Base-by-base conservation (phyloP, 2,113 vertebrate genomes). In the Nannospalax galili region DNA sequence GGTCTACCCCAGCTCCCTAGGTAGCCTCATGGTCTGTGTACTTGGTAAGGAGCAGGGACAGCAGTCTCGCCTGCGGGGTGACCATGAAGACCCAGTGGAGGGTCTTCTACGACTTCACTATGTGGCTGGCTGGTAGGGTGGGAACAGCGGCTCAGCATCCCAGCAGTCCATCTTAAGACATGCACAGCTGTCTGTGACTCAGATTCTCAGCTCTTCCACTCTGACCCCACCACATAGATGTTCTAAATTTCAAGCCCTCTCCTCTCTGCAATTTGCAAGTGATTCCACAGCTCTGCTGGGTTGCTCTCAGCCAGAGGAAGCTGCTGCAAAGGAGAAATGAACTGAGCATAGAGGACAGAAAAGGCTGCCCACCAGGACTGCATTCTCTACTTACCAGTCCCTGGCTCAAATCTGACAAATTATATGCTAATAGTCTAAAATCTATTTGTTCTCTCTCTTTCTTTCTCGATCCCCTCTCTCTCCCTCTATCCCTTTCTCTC, bases 211-310 rank as follows among this genome's bases (percentile, higher is more conserved):
- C 52, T 24, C 60, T 32, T 77, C 30, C 15, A 1, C 9, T 9
- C 16, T 20, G 8, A 32, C 42, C 26, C 7, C 48, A 24, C 62
- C 9, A 30, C 0, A 0, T 1, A 37, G 22, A 75, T 40, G 15
- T 17, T 30, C 12, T 30, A 77, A 48, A 48, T 17, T 15, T 14
- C 26, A 16, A 28, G 40, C n/a, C n/a, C n/a, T n/a, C n/a, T 42
- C 26, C 40, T 40, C 32, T 15, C 1, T 20, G 67, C 45, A 26
- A 40, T 40, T 74, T 67, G 60, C 3, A 56, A 42, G 69, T 45
- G 35, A 56, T 48, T 70, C 40, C 77, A 32, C 48, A 52, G 48
- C 48, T 62, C 62, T 30, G 1, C 28, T 7, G 62, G 64, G 77
- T 11, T 81, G 40, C 65, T 48, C 72, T 37, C 45, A 58, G 12